Base-by-base conservation (phyloP, 2,113 vertebrate genomes). In the Falcunculus frontatus region DNA sequence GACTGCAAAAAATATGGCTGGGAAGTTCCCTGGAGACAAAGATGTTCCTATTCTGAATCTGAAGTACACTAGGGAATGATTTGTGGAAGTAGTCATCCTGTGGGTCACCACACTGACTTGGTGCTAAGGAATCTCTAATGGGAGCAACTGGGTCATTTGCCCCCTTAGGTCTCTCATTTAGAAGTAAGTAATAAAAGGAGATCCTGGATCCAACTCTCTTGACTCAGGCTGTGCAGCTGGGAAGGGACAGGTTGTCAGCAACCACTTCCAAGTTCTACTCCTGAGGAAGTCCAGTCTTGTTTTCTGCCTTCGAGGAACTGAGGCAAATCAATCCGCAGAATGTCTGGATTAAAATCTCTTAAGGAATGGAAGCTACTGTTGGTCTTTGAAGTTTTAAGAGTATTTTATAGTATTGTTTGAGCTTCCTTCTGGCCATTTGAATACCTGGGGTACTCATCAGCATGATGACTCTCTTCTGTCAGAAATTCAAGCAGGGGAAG, bases 381-480 rank as follows among this genome's bases (percentile, higher is more conserved):
- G 13, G 42, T 41, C 53, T 79, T 39, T n/a, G 46, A 81, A 33
- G 17, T 53, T 53, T 69, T 16, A 35, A 7, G 19, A 68, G 13
- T 64, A 44, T 35, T 86, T 53, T 33, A 29, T 8, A 25, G 62
- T 39, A 35, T 9, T 22, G 14, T 65, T 4, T 18, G 32, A 87
- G 29, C 44, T 72, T 88, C n/a, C 21, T 49, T 76, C 79, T 75
- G 53, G 55, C 59, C 5, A 1, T 59, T 7, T 20, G 37, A 69
- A 41, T 19, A 72, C 9, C 23, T 1, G 1, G 30, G 59, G 33
- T 62, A 62, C 13, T 53, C 17, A 11, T 4, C 0, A 2, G n/a
- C 49, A 79, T 12, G 11, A 25, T 3, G 35, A 59, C 13, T 57
- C 39, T 37, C 30, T 89, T 42, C 42, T 4, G 7, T 49, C 92